A percentile compares a stretch with the other conserved stretches of the same genome.
Evolutionary conservation across 1,140 invertebrate species (phyloP).

Genomic region (Bicyclus anynana): DNA sequence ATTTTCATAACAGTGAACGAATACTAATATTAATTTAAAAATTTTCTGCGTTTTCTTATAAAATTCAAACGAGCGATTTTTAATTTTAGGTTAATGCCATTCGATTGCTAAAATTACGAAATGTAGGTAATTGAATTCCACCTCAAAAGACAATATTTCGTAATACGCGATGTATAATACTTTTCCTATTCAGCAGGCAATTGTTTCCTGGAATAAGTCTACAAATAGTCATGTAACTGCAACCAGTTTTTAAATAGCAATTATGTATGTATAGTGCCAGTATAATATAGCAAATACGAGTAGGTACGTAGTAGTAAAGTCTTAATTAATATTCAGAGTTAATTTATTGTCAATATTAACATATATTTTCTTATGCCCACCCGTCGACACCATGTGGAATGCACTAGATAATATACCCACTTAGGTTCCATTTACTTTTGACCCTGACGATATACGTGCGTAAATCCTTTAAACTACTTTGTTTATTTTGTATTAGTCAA

Average conservation of each 20-base stretch:
- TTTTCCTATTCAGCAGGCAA: neutral
- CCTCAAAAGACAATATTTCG: too few relatives aligned
- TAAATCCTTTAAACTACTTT: neutral
- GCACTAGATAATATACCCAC: neutral
- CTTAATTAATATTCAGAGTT: conserved; percentile 9
- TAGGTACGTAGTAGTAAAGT: neutral
- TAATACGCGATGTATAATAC: neutral
- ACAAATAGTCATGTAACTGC: neutral
- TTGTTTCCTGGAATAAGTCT: neutral
- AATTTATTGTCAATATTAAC: conserved; percentile 14
- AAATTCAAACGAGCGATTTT: too few relatives aligned
- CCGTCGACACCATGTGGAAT: neutral
- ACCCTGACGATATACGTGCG: neutral
- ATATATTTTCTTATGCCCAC: neutral
- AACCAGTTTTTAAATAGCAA: neutral
- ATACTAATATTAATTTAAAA: too few relatives aligned
- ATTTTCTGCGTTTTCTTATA: too few relatives aligned
- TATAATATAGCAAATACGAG: neutral
- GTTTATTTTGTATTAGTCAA: neutral
- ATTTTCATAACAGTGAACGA: too few relatives aligned
- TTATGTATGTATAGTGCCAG: neutral
- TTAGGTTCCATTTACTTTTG: neutral
- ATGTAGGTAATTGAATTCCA: too few relatives aligned
- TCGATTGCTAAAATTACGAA: too few relatives aligned
- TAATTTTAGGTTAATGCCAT: too few relatives aligned